These are phyloP conservation scores for Drosophila hydei DNA, from an alignment of 1,140 invertebrate genomes.

Conservation along the genomic window DNA sequence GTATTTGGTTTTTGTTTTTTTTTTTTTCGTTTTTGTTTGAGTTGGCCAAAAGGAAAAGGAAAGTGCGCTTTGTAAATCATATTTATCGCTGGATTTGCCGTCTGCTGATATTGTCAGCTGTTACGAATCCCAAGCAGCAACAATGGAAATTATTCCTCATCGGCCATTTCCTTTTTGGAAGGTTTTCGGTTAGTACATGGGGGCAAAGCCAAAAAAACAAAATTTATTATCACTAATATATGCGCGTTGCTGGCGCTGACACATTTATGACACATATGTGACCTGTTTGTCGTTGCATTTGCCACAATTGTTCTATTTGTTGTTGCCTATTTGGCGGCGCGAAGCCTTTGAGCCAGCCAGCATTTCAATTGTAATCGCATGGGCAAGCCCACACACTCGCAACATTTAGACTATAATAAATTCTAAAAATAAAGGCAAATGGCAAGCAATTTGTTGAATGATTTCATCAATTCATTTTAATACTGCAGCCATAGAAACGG, in stretches of 20 bases:
- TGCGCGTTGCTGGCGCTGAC: conserved; percentile 44
- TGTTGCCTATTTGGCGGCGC: conserved; percentile 31
- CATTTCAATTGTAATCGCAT: conserved; percentile 39
- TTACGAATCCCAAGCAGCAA: conserved; percentile 49
- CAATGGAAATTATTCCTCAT: conserved; percentile 26
- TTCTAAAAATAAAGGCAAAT: conserved; percentile 16
- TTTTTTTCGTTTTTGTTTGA: conserved; percentile 2
- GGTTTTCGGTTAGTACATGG: background rate
- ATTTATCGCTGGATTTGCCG: conserved; percentile 52
- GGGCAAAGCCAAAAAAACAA: conserved; percentile 25
- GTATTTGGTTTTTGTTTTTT: background rate
- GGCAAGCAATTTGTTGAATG: conserved; percentile 36
- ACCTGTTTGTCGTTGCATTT: conserved; percentile 19
- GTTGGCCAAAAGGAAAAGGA: conserved; percentile 11
- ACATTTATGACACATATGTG: conserved; percentile 46
- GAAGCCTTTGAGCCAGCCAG: conserved; percentile 46
- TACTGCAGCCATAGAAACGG: conserved; percentile 57
- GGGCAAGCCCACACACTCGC: conserved; percentile 7
- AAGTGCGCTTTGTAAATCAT: conserved; percentile 59
- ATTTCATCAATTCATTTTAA: conserved; percentile 32
- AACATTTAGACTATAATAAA: background rate
- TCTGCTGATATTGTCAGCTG: conserved; percentile 58
- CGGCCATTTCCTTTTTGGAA: conserved; percentile 39
- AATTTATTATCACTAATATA: conserved; percentile 54
- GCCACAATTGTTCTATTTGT: conserved; percentile 1